Evolutionary conservation across 1,140 invertebrate species (phyloP).

Genomic region (Heliconius hewitsoni): DNA sequence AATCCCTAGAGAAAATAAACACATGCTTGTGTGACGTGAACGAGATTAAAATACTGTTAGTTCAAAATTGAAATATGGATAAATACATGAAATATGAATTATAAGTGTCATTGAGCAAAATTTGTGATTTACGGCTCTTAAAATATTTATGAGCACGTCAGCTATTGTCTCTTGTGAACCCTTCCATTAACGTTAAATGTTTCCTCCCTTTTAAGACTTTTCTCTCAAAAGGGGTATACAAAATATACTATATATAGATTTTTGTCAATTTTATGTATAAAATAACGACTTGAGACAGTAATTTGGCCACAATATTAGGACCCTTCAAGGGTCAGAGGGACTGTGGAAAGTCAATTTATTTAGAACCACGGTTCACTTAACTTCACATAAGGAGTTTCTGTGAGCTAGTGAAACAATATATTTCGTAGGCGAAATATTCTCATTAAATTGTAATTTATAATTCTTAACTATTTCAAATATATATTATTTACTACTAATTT

Average conservation of each 20-base stretch:
- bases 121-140: neutral
- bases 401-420: neutral
- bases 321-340: neutral
- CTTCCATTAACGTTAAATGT: constrained; percentile 5
- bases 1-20: neutral
- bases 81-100: neutral
- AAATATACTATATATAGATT: neutral
- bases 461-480: neutral
- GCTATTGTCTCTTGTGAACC: constrained; percentile 7
- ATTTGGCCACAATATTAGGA: constrained; percentile 1
- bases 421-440: neutral
- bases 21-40: neutral
- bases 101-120: neutral
- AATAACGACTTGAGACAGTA: constrained; percentile 5
- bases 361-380: neutral
- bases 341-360: constrained; percentile 4
- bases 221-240: neutral
- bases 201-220: neutral
- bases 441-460: neutral
- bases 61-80: neutral
- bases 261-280: neutral
- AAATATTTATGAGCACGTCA: constrained; percentile 2
- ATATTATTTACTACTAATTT: too few relatives aligned
- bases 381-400: neutral
- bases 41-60: neutral